phyloP scores from a whole-genome alignment of 1,140 invertebrate species.

The Aporrectodea caliginosa region DNA sequence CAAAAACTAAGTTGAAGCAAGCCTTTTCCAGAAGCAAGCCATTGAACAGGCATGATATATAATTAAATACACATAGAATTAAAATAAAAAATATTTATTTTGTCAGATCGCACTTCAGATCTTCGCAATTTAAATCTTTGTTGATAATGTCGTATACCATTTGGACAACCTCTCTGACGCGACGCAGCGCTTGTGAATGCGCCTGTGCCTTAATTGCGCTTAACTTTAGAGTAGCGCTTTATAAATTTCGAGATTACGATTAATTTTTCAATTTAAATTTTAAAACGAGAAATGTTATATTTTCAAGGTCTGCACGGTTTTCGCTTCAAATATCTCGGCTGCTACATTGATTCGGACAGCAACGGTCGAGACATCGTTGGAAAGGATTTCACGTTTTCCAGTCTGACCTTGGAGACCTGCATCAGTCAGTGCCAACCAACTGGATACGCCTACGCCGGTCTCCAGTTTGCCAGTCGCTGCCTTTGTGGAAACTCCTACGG shows the following conservation, averaged over 20 bases:
- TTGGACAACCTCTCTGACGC: not conserved
- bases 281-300: not conserved
- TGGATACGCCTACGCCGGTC: constrained; percentile 16
- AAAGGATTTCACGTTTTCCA: not conserved
- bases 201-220: not conserved
- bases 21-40: too few species aligned
- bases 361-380: not conserved
- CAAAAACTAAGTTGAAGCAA: too few species aligned
- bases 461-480: constrained; percentile 4
- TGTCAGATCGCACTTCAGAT: too few species aligned
- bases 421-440: not conserved
- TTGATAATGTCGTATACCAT: too few species aligned
- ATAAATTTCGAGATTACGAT: not conserved
- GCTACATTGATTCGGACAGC: not conserved
- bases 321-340: not conserved
- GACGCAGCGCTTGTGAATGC: not conserved
- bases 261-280: not conserved
- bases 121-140: too few species aligned
- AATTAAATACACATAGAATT: too few species aligned
- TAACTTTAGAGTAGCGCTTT: not conserved
- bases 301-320: not conserved
- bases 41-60: too few species aligned
- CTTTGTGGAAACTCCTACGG: constrained; percentile 11
- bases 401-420: constrained; percentile 2
- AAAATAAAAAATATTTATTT: too few species aligned